Conservation (phyloP, 2,888 invertebrate genomes). For the Ferrisia virgata region DNA sequence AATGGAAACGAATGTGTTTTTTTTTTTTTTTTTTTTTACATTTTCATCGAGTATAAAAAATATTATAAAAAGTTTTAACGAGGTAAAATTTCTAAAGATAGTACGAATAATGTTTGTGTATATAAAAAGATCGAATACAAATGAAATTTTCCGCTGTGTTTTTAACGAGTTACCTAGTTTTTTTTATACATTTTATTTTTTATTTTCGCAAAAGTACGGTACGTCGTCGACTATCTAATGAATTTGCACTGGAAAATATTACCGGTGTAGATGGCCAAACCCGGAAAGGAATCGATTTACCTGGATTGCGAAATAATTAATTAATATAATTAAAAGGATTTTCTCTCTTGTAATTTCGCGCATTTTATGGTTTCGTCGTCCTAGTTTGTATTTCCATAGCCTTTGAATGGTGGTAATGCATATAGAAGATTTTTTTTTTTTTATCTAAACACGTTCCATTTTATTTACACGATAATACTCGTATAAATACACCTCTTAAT, state of each 20-base stretch:
- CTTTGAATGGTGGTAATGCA: neutral
- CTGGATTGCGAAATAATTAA: neutral
- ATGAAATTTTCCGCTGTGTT: neutral
- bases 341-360: neutral
- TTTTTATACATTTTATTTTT: neutral
- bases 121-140: neutral
- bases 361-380: neutral
- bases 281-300: neutral
- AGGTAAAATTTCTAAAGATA: conserved; percentile 5
- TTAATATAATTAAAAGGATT: neutral
- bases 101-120: conserved; percentile 5
- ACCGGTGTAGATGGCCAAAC: neutral
- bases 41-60: neutral
- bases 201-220: too few species aligned
- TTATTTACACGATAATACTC: neutral
- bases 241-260: neutral
- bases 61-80: neutral
- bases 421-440: too few species aligned
- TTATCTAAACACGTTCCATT: neutral
- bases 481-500: neutral
- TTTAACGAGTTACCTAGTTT: neutral
- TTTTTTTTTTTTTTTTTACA: too few species aligned
- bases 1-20: neutral
- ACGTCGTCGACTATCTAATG: neutral
- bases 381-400: neutral